phyloP scores from a whole-genome alignment of 2,113 vertebrate species.

The Colossoma macropomum region DNA sequence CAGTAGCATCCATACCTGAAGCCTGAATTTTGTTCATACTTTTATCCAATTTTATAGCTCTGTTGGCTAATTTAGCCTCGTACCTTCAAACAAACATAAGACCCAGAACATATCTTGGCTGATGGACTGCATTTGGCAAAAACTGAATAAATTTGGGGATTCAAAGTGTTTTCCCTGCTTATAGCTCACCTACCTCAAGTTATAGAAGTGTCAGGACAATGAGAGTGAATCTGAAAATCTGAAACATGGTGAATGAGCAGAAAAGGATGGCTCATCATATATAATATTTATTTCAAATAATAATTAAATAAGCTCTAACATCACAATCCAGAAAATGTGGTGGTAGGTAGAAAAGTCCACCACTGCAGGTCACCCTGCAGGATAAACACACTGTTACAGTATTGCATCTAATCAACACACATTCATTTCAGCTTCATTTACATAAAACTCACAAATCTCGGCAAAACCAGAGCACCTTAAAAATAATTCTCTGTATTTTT shows the following conservation, averaged over 20 bases:
- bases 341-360: constrained; percentile 6
- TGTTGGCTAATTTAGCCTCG: too few relatives aligned
- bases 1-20: too few relatives aligned
- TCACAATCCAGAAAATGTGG: not conserved
- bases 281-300: constrained; percentile 38
- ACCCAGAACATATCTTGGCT: too few relatives aligned
- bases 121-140: too few relatives aligned
- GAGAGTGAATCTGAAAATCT: not conserved
- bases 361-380: not conserved
- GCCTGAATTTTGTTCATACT: too few relatives aligned
- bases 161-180: too few relatives aligned
- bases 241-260: not conserved
- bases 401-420: not conserved
- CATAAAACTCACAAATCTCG: not conserved
- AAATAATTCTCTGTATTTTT: not conserved
- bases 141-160: too few relatives aligned
- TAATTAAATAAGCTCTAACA: constrained; percentile 29
- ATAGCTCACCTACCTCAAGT: too few relatives aligned
- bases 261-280: not conserved
- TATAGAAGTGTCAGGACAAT: too few relatives aligned
- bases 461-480: not conserved
- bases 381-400: not conserved
- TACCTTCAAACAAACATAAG: too few relatives aligned
- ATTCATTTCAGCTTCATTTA: constrained; percentile 1
- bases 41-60: too few relatives aligned